These are phyloP conservation scores for Electrophaes corylata DNA, from an alignment of 2,888 invertebrate genomes.

Conservation along the genomic window DNA sequence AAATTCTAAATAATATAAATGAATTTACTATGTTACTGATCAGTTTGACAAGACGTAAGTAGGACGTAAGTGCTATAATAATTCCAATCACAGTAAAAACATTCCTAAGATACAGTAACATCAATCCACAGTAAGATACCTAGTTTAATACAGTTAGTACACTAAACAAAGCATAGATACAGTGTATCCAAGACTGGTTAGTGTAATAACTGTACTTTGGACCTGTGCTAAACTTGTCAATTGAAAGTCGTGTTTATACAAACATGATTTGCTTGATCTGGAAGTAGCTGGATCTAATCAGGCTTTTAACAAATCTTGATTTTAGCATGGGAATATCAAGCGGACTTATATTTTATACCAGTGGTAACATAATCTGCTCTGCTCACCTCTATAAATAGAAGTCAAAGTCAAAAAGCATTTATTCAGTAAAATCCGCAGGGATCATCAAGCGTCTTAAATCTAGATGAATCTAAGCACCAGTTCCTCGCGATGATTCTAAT, in stretches of 20 bases:
- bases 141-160: background rate
- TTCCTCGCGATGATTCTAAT: no score
- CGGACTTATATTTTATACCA: no score
- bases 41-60: conserved; percentile 5
- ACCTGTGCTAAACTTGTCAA: conserved; percentile 40
- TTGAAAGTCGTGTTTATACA: conserved; percentile 48
- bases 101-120: background rate
- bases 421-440: no score
- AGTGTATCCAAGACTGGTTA: conserved; percentile 9
- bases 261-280: conserved; percentile 55
- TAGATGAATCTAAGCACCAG: no score
- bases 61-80: background rate
- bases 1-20: conserved; percentile 12
- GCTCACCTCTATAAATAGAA: no score
- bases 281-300: conserved; percentile 52
- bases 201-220: conserved; percentile 12
- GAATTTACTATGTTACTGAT: conserved; percentile 7
- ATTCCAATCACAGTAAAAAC: background rate
- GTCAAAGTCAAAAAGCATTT: no score
- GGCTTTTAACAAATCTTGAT: conserved; percentile 42
- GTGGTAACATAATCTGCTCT: no score
- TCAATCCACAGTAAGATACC: background rate
- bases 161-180: conserved; percentile 1
- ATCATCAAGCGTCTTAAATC: no score
- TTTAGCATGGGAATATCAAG: conserved; percentile 14